Base-by-base conservation (phyloP, 2,888 invertebrate genomes). In the Volucella zonaria region DNA sequence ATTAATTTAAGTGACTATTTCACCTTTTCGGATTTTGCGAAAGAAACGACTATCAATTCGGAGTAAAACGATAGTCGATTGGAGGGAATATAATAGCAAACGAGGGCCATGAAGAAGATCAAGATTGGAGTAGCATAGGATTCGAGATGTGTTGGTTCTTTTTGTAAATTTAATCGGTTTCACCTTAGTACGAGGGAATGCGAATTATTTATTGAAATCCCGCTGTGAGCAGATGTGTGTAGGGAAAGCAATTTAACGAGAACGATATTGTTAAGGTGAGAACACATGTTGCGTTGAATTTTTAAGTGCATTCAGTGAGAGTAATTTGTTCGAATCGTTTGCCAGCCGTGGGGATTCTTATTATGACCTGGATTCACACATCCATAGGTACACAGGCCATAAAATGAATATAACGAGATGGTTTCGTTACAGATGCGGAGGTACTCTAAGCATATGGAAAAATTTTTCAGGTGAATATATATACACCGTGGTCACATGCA, bases 1-100 rank as follows among this genome's bases (percentile, higher is more conserved):
- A 83, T 83, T 83, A 83, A 83, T 83, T 71, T 75, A 14, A 59
- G 51, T 58, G 64, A 76, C 75, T 76, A 40, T 38, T 76, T 68
- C 70, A 45, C 76, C 76, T 71, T 43, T 67, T 0, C 0, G 6
- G 14, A 52, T 40, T 64, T 59, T 1, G 18, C 59, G 59, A 15
- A 61, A 42, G 67, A 66, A 64, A 67, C 42, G 4, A 31, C 31
- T 31, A 31, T 31, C 31, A 31, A 31, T 31, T 9, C 58, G 38
- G 43, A 67, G 47, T 66, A 43, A 42, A 43, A 15, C 40, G 15
- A 73, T 76, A 78, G 77, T 82, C 66, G 73, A 67, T 77, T 73
- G 10, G 43, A 54, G 47, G 56, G 2, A 23, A 23, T 31, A 67
- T 77, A 77, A 71, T 67, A 67, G 77, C 18, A 70, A 81, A 31